A percentile compares a stretch with the other conserved stretches of the same genome.
phyloP scores from a whole-genome alignment of 2,888 invertebrate genomes.

The Poecilus cupreus region DNA sequence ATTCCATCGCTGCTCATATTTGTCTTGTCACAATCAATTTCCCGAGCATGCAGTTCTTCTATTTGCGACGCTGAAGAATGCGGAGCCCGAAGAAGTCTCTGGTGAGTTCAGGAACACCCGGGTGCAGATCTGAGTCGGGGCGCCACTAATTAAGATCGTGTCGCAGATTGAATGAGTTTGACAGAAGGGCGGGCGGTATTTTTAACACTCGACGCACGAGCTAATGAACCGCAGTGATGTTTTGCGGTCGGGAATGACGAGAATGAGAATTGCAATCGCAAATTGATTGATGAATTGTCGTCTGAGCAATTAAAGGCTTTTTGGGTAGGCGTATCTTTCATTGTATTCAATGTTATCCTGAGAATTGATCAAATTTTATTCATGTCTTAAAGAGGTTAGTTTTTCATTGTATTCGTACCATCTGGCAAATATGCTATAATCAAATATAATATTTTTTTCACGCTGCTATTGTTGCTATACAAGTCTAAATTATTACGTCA shows the following conservation, averaged over 20 bases:
- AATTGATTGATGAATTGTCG: background rate
- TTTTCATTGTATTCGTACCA: no score
- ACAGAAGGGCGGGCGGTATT: constrained; percentile 50
- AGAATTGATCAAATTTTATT: no score
- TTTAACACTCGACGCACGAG: constrained; percentile 49
- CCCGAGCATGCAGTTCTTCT: constrained; percentile 17
- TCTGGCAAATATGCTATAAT: no score
- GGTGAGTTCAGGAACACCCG: constrained; percentile 36
- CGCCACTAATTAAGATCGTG: constrained; percentile 59
- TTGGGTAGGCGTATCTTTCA: no score
- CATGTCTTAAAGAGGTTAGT: no score
- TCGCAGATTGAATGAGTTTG: constrained; percentile 46
- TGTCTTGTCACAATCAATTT: constrained; percentile 55
- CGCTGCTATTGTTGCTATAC: no score
- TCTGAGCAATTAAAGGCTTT: no score
- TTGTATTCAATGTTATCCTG: no score
- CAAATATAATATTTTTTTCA: no score
- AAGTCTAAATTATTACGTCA: no score
- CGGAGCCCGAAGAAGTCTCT: background rate
- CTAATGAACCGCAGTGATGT: background rate
- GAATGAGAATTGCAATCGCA: background rate
- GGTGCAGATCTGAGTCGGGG: constrained; percentile 7
- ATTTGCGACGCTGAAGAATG: constrained; percentile 25
- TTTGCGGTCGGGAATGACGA: background rate
- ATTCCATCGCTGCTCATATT: constrained; percentile 36